phyloP scores from a whole-genome alignment of 2,113 vertebrate genomes.

The Callaeas wilsoni region DNA sequence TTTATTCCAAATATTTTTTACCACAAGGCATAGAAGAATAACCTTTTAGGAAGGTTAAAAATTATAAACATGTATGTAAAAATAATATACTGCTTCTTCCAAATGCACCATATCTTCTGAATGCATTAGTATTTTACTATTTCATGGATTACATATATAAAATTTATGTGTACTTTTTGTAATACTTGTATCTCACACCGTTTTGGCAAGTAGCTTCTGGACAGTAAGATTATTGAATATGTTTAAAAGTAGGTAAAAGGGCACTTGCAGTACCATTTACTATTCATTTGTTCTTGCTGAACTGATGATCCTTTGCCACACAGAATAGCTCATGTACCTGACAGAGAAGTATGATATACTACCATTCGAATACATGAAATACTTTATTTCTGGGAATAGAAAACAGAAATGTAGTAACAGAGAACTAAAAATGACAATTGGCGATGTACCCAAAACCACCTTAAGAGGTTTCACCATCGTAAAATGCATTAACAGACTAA shows the following conservation, averaged over 20 bases:
- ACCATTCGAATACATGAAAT: background rate
- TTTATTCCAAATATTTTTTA: background rate
- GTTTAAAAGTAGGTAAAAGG: constrained; percentile 12
- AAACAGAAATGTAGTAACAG: background rate
- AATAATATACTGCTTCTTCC: background rate
- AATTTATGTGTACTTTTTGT: background rate
- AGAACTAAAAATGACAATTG: background rate
- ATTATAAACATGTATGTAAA: background rate
- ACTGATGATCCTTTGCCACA: background rate
- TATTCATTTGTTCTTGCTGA: constrained; percentile 33
- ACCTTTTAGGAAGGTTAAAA: background rate
- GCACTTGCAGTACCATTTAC: constrained; percentile 10
- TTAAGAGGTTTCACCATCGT: background rate
- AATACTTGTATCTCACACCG: background rate
- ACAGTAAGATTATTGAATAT: background rate
- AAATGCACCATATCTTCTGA: background rate
- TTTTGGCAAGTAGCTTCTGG: background rate
- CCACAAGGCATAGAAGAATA: background rate
- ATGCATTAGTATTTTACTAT: background rate
- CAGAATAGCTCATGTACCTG: background rate
- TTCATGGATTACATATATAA: background rate
- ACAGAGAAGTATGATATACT: background rate
- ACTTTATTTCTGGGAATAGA: background rate
- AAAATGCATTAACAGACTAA: background rate
- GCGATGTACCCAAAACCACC: background rate